A percentile compares a stretch with the other conserved stretches of the same genome.
These are phyloP conservation scores for Stichodactyla mertensii DNA, from an alignment of 64 coral and sea anemone genomes.

Conservation along the genomic window DNA sequence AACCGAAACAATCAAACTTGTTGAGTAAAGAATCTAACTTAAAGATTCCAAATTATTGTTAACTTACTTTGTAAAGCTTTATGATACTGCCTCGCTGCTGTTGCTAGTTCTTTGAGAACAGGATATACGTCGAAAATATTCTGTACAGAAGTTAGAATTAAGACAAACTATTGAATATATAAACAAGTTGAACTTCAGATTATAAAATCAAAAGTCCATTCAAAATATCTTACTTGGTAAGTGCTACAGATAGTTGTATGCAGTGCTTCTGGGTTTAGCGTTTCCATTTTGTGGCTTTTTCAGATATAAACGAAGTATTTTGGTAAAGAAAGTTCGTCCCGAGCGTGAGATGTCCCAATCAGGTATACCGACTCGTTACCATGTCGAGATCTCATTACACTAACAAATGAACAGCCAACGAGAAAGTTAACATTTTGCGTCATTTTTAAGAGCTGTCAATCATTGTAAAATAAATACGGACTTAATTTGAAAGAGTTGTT, in stretches of 20 bases:
- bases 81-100: conserved; percentile 33
- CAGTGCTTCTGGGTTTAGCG: not conserved
- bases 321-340: not conserved
- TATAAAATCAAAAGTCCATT: not conserved
- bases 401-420: not conserved
- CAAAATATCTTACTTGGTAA: conserved; percentile 10
- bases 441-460: not conserved
- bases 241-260: conserved; percentile 1
- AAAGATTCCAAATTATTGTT: not conserved
- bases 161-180: not conserved
- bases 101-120: conserved; percentile 35
- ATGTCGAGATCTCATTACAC: not conserved
- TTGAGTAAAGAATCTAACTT: not conserved
- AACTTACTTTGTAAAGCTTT: conserved; percentile 59
- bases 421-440: too few species aligned
- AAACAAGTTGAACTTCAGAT: not conserved
- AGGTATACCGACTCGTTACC: not conserved
- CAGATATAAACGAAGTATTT: too few species aligned
- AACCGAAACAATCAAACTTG: not conserved
- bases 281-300: not conserved
- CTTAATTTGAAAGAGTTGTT: not conserved
- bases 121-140: conserved; percentile 43
- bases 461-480: not conserved
- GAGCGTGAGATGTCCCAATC: not conserved
- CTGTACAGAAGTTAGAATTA: conserved; percentile 10